Evolutionary conservation across 2,888 invertebrate genomes (phyloP), one percentile per base, ranked within the genome.

Genomic region (Limenitis camilla): DNA sequence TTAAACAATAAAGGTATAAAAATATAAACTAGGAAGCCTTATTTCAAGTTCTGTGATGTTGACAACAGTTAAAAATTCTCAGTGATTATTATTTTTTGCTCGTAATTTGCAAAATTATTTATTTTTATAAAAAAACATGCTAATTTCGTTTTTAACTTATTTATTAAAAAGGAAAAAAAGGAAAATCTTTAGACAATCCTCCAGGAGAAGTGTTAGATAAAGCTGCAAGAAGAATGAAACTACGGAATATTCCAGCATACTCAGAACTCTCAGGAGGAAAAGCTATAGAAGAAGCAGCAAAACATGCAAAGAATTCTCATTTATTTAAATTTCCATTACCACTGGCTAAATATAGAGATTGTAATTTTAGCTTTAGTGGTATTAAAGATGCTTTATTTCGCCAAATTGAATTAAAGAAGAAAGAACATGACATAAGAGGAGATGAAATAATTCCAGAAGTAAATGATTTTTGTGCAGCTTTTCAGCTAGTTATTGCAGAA

Each of bases 161-260:
- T n/a, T n/a, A n/a, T n/a, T n/a, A n/a, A n/a, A n/a, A n/a, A n/a
- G n/a, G n/a, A n/a, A n/a, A n/a, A n/a, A n/a, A n/a, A 32, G 98
- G 98, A 0, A 88, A 92, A 63, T 88, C 90, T 36, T 65, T 93
- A 19, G 96, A 98, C 77, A 94, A 95, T 86, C 93, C 98, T 6
- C 97, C 98, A 6, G 99, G 99, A 11, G 97, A 98, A 88, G 91
- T 94, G 1, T 91, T 97, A 65, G 98, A 99, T 74, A 98, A 98
- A 88, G 96, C 91, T 56, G 94, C 97, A 1, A 90, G 98, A 68
- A 89, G 94, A 67, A 83, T 98, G 77, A 96, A 96, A 69, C 80
- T 98, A 44, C 91, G 88, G 69, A 94, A 95, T 74, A 78, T 97
- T 52, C 90, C 91, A 8, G 91, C 92, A 67, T 96, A 92, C 72